Evolutionary conservation across 2,888 invertebrate species (phyloP).

Genomic region (Dynastes hyllus): DNA sequence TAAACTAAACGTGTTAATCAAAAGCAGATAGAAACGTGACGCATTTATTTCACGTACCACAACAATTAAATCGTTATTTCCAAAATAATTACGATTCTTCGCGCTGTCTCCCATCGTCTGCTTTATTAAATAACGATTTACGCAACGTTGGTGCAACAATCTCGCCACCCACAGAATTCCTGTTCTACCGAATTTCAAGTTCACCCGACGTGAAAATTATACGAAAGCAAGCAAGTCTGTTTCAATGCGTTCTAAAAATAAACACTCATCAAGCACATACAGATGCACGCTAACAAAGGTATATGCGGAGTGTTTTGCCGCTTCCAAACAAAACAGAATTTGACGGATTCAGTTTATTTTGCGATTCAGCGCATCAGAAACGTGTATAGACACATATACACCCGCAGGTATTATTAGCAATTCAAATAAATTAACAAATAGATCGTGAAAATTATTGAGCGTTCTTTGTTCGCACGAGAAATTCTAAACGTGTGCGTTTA

Average conservation of each 20-base stretch:
- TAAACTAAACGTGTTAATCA: no score
- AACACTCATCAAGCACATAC: conserved; percentile 14
- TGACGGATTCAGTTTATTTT: conserved; percentile 31
- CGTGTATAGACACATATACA: not conserved
- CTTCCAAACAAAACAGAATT: conserved; percentile 30
- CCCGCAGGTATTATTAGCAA: conserved; percentile 35
- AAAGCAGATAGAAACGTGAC: no score
- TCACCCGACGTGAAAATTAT: conserved; percentile 46
- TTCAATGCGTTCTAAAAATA: conserved; percentile 38
- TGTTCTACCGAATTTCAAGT: conserved; percentile 36
- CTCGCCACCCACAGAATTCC: conserved; percentile 10
- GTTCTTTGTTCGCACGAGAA: conserved; percentile 21
- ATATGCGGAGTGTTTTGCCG: not conserved
- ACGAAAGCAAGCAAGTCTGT: conserved; percentile 43
- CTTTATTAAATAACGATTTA: conserved; percentile 15
- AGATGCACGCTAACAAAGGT: conserved; percentile 4
- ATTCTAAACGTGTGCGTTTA: not conserved
- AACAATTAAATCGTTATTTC: no score
- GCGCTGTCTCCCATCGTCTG: not conserved
- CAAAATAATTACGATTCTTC: not conserved
- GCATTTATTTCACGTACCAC: no score
- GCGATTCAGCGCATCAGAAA: conserved; percentile 9
- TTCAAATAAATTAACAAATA: conserved; percentile 42
- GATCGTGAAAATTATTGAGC: conserved; percentile 27
- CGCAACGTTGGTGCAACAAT: conserved; percentile 15